Evolutionary conservation across 1,140 invertebrate genomes (phyloP), one percentile per base, ranked within the genome.

Genomic region (Bombyx mandarina): DNA sequence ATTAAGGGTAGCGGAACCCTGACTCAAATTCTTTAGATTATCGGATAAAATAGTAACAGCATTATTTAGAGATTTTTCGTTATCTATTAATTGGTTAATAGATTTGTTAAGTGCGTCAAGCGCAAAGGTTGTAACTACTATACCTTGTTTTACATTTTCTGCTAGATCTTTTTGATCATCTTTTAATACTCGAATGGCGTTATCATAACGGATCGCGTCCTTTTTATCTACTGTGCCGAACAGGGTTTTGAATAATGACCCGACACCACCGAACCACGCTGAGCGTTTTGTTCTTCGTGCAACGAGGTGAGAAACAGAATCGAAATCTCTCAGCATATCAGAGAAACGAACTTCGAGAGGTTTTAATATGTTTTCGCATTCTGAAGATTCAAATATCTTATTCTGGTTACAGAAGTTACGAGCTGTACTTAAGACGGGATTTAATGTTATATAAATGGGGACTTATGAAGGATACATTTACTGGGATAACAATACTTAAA

Each of bases 201-300:
- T 49, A 51, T 63, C 52, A 45, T 63, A 60, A 52, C 52, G 59
- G 7, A 65, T 12, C 8, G 35, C 66, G 18, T 68, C 60, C 45
- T 65, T 49, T 52, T 68, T 56, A 6, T 62, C 56, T 26, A 68
- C 52, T 18, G 60, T 65, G 8, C 66, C 62, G 45, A 68, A 64
- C 12, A 68, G 51, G 47, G 48, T 18, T 62, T 62, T 64, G 8
- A 62, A 43, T 18, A 62, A 6, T 7, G 62, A 50, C 3, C 62
- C 64, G 9, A 64, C 56, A 35, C 57, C 67, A 6, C 61, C 62
- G 22, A 69, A 35, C 64, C 67, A 66, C 3, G 67, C 67, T 44
- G 45, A 45, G 1, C 61, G 48, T 18, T 50, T 50, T 7, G 12
- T 3, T 8, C 7, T 8, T 22, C 35, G 18, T 8, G 61, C 52